Conservation (phyloP, 2,888 invertebrate genomes). For the Strigamia transsilvanica region DNA sequence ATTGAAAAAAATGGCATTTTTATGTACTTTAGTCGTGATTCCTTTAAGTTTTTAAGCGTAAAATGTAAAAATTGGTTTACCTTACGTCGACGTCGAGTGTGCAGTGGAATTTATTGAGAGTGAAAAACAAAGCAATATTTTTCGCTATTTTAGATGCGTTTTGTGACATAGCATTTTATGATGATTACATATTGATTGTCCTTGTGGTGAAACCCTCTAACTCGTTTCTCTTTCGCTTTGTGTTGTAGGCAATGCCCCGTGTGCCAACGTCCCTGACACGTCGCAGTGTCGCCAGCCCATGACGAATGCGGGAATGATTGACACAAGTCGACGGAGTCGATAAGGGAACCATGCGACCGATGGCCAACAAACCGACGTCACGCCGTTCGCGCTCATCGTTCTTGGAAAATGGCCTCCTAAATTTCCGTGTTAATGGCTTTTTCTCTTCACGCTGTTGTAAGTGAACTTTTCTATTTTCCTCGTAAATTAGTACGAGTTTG, state of each 20-base stretch:
- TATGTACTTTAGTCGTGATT: neutral
- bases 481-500: neutral
- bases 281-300: conserved; percentile 12
- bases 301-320: conserved; percentile 29
- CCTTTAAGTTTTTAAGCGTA: no score
- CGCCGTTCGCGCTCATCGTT: conserved; percentile 14
- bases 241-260: conserved; percentile 33
- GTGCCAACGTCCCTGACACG: conserved; percentile 37
- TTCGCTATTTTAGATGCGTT: neutral
- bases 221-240: conserved; percentile 12
- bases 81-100: neutral
- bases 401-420: conserved; percentile 16
- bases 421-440: conserved; percentile 14
- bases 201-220: conserved; percentile 17
- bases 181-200: conserved; percentile 42
- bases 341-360: conserved; percentile 42
- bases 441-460: neutral
- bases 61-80: no score
- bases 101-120: neutral
- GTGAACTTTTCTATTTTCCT: neutral
- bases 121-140: conserved; percentile 27
- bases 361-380: conserved; percentile 42
- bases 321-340: conserved; percentile 23
- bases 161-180: conserved; percentile 41
- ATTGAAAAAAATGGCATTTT: neutral